Evolutionary conservation across 2,888 invertebrate species (phyloP).

Genomic region (Kuschelorhynchus macadamiae): DNA sequence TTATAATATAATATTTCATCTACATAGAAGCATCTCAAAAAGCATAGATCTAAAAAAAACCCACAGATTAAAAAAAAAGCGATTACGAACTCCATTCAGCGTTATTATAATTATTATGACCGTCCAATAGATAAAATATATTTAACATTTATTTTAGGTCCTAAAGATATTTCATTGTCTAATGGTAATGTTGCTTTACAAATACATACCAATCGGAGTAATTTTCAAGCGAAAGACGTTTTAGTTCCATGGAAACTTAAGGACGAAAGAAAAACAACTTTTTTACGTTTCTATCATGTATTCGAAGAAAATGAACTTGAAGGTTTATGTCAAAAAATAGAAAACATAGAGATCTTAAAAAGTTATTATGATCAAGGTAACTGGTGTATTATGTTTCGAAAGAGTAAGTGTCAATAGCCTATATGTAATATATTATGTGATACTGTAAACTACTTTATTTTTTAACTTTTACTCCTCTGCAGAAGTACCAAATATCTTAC

Average conservation of each 20-base stretch:
- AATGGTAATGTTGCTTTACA: conserved; percentile 71
- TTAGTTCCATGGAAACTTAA: conserved; percentile 96
- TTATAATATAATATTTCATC: too few relatives aligned
- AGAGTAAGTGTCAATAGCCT: conserved; percentile 62
- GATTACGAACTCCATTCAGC: too few relatives aligned
- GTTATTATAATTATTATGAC: too few relatives aligned
- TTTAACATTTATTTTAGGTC: conserved; percentile 3
- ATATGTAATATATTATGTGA: not conserved
- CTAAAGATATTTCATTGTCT: conserved; percentile 47
- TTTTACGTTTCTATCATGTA: conserved; percentile 93
- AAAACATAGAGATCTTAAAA: conserved; percentile 72
- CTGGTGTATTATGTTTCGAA: conserved; percentile 89
- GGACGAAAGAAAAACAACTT: conserved; percentile 70
- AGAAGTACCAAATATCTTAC: too few relatives aligned
- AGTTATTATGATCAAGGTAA: conserved; percentile 97
- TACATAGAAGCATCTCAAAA: too few relatives aligned
- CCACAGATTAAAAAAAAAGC: too few relatives aligned
- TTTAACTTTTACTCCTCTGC: too few relatives aligned
- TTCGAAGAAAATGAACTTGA: conserved; percentile 89
- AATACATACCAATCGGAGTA: conserved; percentile 91
- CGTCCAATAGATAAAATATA: too few relatives aligned
- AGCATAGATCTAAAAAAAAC: too few relatives aligned
- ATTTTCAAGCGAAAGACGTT: conserved; percentile 91
- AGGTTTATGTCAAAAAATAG: conserved; percentile 73
- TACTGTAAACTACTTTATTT: not conserved